Conservation (phyloP, 2,113 vertebrate species). For the Lycaon pictus region DNA sequence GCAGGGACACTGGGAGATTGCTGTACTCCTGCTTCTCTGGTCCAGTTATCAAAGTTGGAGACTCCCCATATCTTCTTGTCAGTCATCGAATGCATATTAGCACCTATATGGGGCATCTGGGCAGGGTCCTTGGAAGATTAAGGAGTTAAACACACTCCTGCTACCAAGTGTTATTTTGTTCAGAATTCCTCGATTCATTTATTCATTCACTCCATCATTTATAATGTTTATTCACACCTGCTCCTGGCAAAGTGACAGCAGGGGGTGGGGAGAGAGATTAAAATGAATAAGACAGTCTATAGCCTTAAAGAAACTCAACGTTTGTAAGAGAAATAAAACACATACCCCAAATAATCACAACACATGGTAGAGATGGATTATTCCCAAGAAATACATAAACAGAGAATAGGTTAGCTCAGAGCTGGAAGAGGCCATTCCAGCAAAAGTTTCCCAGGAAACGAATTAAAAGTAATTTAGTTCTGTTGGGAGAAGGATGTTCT, state of each 20-base stretch:
- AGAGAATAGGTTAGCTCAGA: not conserved
- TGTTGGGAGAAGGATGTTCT: conserved; percentile 24
- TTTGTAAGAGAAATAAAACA: not conserved
- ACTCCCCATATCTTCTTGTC: not conserved
- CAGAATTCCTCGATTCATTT: not conserved
- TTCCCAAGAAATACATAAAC: not conserved
- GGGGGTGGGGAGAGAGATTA: not conserved
- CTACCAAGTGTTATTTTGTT: not conserved
- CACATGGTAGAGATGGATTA: not conserved
- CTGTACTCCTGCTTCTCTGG: not conserved
- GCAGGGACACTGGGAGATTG: not conserved
- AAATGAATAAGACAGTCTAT: not conserved
- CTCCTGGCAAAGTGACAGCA: not conserved
- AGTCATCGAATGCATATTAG: rapidly evolving
- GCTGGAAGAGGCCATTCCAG: not conserved
- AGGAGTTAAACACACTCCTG: not conserved
- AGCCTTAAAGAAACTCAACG: not conserved
- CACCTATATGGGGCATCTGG: not conserved
- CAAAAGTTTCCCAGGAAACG: conserved; percentile 41
- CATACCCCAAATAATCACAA: not conserved
- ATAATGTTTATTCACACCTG: not conserved
- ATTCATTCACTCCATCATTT: not conserved
- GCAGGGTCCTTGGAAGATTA: not conserved
- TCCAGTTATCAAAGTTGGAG: not conserved
- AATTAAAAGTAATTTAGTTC: conserved; percentile 54